Conservation (phyloP, 2,888 invertebrate species). For the Ceramica pisi region DNA sequence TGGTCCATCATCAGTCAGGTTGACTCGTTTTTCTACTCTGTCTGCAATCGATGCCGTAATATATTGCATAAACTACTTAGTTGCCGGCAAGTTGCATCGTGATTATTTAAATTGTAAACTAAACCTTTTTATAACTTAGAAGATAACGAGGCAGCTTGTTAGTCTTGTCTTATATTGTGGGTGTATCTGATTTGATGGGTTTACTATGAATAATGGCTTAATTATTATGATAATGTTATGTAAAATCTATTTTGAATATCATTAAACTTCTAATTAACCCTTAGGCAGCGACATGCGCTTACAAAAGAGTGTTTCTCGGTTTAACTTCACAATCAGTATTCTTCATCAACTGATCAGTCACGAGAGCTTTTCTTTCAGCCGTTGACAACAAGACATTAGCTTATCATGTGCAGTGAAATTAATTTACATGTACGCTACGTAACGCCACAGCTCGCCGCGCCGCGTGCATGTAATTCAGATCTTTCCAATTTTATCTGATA, state of each 20-base stretch:
- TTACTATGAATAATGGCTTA: slow-evolving; percentile 50
- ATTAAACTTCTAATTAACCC: slow-evolving; percentile 14
- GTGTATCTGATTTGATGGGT: slow-evolving; percentile 42
- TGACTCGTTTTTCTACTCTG: slow-evolving; percentile 51
- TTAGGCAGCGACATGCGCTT: neutral
- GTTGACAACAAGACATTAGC: slow-evolving; percentile 19
- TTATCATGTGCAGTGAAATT: slow-evolving; percentile 15
- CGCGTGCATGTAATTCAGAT: slow-evolving; percentile 51
- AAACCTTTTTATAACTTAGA: slow-evolving; percentile 49
- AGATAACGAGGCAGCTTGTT: slow-evolving; percentile 54
- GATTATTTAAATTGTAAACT: slow-evolving; percentile 58
- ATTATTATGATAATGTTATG: slow-evolving; percentile 32
- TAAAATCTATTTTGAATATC: slow-evolving; percentile 14
- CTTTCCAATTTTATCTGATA: slow-evolving; percentile 60
- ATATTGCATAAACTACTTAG: slow-evolving; percentile 59
- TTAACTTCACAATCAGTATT: neutral
- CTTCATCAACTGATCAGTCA: slow-evolving; percentile 1
- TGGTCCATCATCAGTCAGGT: slow-evolving; percentile 53
- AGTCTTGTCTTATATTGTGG: slow-evolving; percentile 33
- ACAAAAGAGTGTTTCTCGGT: neutral
- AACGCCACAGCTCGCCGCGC: slow-evolving; percentile 38
- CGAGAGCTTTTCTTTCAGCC: slow-evolving; percentile 25
- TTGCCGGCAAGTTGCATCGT: slow-evolving; percentile 44
- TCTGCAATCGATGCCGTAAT: slow-evolving; percentile 57
- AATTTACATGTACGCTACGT: slow-evolving; percentile 42